Base-by-base conservation (phyloP, 2,113 vertebrate species). In the Megatriorchis doriae region DNA sequence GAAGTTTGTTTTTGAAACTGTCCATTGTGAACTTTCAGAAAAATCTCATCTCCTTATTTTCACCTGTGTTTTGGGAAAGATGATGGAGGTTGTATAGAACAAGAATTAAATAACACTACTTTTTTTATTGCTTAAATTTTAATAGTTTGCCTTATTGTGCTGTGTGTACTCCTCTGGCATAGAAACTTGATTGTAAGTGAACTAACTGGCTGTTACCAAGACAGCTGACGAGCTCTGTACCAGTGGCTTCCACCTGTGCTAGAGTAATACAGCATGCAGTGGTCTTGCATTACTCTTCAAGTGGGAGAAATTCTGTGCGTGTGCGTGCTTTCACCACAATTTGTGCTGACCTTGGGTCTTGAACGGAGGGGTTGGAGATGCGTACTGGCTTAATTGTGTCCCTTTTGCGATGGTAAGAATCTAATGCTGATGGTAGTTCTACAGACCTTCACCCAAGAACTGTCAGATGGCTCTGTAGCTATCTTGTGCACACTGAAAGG, bases 1-100 rank as follows among this genome's bases (percentile, higher is more conserved):
- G 82, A 91, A 90, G 65, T 86, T 81, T 94, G 68, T 83, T 94
- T 92, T 74, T 87, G 61, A 90, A 96, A 89, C 74, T 94, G 56
- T 78, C 73, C 61, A 45, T 91, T 58, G 38, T 67, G 80, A 84
- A 82, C 55, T 79, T 94, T 27, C 11, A 15, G 59, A 90, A 56
- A 72, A 84, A 27, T 58, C 75, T 97, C 75, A 86, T 73, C 29
- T 83, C 23, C 50, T 90, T 66, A 83, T 79, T 87, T 85, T 83
- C 17, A 88, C 25, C 11, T 17, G 31, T 92, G 81, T 74, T 72
- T 87, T 53, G 78, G 72, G 86, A 88, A 93, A 90, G 96, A 73
- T 34, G 68, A 58, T 92, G 61, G 78, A 94, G 53, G 84, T 86
- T 90, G 63, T 96, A 95, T 80, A 92, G 84, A 94, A 93, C 66